Conservation (phyloP, 2,113 vertebrate species). For the Gnathonemus echidnorhynchus region DNA sequence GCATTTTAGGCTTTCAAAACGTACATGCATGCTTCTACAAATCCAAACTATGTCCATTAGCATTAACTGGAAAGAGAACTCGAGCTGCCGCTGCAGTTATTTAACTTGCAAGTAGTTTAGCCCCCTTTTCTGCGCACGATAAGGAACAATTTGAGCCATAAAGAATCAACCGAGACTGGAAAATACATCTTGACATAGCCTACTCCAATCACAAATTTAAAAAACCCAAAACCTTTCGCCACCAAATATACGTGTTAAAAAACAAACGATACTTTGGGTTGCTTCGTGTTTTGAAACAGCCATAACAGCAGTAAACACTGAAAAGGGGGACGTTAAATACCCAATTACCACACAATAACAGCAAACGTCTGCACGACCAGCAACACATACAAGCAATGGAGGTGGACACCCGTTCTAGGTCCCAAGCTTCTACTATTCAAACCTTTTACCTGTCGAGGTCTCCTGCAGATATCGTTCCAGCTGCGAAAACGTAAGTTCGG, state of each 20-base stretch:
- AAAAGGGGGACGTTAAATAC: conserved; percentile 20
- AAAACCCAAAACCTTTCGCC: conserved; percentile 23
- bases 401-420: conserved; percentile 43
- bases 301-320: background rate
- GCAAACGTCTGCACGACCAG: conserved; percentile 40
- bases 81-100: background rate
- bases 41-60: background rate
- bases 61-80: background rate
- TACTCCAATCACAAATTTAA: conserved; percentile 44
- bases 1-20: background rate
- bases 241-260: background rate
- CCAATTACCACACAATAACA: conserved; percentile 63
- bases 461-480: conserved; percentile 85
- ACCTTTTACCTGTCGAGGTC: conserved; percentile 68
- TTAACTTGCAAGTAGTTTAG: background rate
- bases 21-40: background rate
- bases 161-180: conserved; percentile 50
- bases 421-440: conserved; percentile 30
- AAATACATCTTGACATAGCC: conserved; percentile 30
- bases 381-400: conserved; percentile 36
- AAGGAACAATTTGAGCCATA: conserved; percentile 29
- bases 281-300: background rate
- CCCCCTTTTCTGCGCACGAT: conserved; percentile 20
- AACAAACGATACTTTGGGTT: background rate
- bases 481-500: conserved; percentile 84